Conservation (phyloP, 2,888 invertebrate species). For the Nephrotoma guestfalica region DNA sequence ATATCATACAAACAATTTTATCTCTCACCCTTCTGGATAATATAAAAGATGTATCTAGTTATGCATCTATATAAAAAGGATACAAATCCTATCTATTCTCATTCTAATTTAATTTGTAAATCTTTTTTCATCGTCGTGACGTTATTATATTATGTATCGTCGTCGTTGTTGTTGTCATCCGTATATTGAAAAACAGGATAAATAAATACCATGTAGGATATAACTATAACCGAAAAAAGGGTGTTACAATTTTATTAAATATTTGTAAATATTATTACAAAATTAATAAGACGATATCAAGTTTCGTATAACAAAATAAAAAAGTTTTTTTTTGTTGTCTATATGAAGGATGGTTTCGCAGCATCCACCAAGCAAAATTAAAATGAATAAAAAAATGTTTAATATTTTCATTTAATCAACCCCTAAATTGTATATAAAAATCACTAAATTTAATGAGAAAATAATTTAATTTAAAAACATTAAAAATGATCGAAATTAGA, state of each 20-base stretch:
- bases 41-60: background rate
- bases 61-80: background rate
- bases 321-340: background rate
- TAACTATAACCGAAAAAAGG: background rate
- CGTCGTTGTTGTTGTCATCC: background rate
- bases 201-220: background rate
- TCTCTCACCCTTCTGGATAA: background rate
- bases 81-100: background rate
- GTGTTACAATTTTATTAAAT: background rate
- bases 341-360: background rate
- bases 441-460: background rate
- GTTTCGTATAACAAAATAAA: background rate
- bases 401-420: background rate
- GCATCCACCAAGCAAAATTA: background rate
- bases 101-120: background rate
- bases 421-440: background rate
- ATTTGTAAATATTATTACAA: background rate
- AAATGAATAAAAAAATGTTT: background rate
- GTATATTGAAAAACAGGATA: background rate
- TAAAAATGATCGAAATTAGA: background rate
- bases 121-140: background rate
- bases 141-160: background rate
- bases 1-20: background rate
- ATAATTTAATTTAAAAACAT: background rate
- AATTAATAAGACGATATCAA: background rate